A percentile compares a stretch with the other conserved stretches of the same genome.
Conservation (phyloP, 1,140 invertebrate species). For the Camponotus pennsylvanicus region DNA sequence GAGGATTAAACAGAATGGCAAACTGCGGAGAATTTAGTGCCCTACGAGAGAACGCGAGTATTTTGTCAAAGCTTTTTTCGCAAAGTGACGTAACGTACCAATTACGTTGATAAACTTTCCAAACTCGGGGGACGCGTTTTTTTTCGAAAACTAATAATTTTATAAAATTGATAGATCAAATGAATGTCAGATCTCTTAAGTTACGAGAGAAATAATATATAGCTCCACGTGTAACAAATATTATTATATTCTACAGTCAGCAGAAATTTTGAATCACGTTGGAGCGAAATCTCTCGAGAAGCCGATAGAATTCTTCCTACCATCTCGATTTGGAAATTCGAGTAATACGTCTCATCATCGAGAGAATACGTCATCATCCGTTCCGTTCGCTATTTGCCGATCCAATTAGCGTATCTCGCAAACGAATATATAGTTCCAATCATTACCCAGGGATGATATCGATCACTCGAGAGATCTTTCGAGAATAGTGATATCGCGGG, state of each 20-base stretch:
- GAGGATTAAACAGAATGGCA: slow-evolving; percentile 8
- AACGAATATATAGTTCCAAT: neutral
- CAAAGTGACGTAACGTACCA: neutral
- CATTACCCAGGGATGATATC: slow-evolving; percentile 33
- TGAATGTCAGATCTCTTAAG: neutral
- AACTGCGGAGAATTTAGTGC: slow-evolving; percentile 34
- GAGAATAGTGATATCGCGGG: slow-evolving; percentile 44
- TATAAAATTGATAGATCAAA: neutral
- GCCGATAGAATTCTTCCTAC: neutral
- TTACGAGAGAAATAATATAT: neutral
- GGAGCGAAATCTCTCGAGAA: neutral
- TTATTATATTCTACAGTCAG: neutral
- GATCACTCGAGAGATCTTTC: slow-evolving; percentile 13
- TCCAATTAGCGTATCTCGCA: slow-evolving; percentile 33
- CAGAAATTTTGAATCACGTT: neutral
- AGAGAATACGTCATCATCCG: slow-evolving; percentile 1
- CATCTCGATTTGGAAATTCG: slow-evolving; percentile 12
- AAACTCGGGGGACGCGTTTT: too few species aligned
- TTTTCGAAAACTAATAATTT: neutral
- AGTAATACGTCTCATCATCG: neutral
- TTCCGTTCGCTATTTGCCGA: slow-evolving; percentile 17
- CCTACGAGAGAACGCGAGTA: neutral
- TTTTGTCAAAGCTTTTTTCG: neutral
- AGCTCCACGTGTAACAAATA: neutral
- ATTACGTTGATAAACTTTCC: neutral